phyloP scores from a whole-genome alignment of 1,140 invertebrate species.

The Drosophila busckii region DNA sequence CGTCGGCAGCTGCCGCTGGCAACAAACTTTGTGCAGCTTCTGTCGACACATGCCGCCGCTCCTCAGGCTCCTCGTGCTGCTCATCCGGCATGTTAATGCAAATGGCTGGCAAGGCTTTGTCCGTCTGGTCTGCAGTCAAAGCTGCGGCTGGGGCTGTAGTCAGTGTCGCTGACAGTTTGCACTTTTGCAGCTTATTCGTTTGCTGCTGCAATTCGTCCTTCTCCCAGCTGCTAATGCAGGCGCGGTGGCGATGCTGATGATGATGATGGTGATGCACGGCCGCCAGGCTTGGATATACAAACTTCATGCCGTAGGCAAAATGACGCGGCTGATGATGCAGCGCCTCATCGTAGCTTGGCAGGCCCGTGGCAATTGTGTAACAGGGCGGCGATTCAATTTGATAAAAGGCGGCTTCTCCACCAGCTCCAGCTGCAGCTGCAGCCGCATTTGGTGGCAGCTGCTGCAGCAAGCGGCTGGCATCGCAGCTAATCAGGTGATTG shows the following conservation, averaged over 20 bases:
- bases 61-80: slow-evolving; percentile 7
- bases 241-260: slow-evolving; percentile 30
- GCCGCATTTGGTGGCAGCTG: slow-evolving; percentile 24
- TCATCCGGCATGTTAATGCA: slow-evolving; percentile 70
- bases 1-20: slow-evolving; percentile 64
- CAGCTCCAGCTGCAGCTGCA: slow-evolving; percentile 4
- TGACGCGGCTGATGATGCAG: slow-evolving; percentile 78
- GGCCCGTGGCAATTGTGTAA: slow-evolving; percentile 82
- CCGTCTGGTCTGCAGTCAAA: slow-evolving; percentile 18
- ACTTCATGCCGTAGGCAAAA: slow-evolving; percentile 77
- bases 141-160: slow-evolving; percentile 10
- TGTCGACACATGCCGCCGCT: slow-evolving; percentile 19
- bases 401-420: slow-evolving; percentile 58
- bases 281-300: slow-evolving; percentile 69
- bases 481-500: slow-evolving; percentile 65
- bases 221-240: slow-evolving; percentile 62
- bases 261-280: slow-evolving; percentile 76
- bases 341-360: slow-evolving; percentile 82
- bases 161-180: slow-evolving; percentile 66
- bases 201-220: slow-evolving; percentile 58
- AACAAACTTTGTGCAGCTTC: slow-evolving; percentile 46
- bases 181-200: slow-evolving; percentile 63
- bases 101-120: slow-evolving; percentile 54
- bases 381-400: slow-evolving; percentile 81
- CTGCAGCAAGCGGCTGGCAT: slow-evolving; percentile 48